Percentiles rank a stretch among this genome's conserved stretches.
phyloP scores from a whole-genome alignment of 2,797 vertebrate genomes.

The Taenioides sp. region DNA sequence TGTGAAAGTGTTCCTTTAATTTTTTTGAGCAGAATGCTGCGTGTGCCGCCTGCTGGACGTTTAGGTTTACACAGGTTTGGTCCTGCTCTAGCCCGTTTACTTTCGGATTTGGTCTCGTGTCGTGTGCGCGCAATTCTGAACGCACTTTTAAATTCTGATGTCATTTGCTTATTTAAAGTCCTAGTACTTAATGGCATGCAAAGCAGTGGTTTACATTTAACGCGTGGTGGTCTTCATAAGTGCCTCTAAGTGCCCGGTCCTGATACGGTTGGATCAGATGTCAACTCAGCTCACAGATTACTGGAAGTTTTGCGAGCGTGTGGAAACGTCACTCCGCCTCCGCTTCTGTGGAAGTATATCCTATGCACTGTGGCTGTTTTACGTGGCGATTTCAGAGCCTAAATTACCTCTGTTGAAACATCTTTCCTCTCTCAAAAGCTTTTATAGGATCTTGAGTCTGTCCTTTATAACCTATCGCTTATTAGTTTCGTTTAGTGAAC shows the following conservation, averaged over 20 bases:
- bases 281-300: slow-evolving; percentile 25
- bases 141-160: background rate
- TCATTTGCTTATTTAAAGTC: background rate
- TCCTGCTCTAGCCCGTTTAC: background rate
- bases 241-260: slow-evolving; percentile 20
- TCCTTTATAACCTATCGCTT: background rate
- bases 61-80: background rate
- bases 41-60: background rate
- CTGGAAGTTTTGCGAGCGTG: slow-evolving; percentile 52
- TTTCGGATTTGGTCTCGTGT: background rate
- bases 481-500: slow-evolving; percentile 14
- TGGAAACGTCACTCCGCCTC: slow-evolving; percentile 51
- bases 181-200: background rate
- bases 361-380: rapidly evolving
- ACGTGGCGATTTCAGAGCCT: too few relatives aligned
- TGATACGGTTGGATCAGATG: slow-evolving; percentile 33
- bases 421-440: background rate
- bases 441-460: background rate
- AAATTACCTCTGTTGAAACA: background rate
- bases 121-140: background rate
- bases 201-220: background rate
- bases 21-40: too few relatives aligned
- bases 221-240: background rate
- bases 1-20: too few relatives aligned
- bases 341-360: slow-evolving; percentile 41